These are phyloP conservation scores for Nansenia antarctica DNA, from an alignment of 2,113 vertebrate species.

Conservation along the genomic window DNA sequence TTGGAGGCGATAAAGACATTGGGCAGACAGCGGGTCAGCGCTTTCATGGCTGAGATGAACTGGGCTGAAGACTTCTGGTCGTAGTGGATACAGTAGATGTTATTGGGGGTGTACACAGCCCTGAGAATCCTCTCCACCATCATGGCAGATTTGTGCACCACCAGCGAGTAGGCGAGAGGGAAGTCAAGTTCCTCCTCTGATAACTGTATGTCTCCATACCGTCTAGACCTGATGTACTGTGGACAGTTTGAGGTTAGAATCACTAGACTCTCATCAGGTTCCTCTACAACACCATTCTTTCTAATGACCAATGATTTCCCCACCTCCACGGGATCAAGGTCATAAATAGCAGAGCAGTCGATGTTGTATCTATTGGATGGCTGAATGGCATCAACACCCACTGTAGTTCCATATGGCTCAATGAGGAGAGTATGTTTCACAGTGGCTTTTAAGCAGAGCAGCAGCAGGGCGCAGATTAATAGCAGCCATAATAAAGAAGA, in stretches of 20 bases:
- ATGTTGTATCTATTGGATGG: slow-evolving; percentile 66
- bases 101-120: slow-evolving; percentile 78
- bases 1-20: slow-evolving; percentile 87
- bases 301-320: slow-evolving; percentile 86
- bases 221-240: slow-evolving; percentile 68
- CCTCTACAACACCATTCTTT: slow-evolving; percentile 73
- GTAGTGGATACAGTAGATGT: slow-evolving; percentile 88
- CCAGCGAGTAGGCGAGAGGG: slow-evolving; percentile 84
- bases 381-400: slow-evolving; percentile 52
- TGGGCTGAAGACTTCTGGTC: slow-evolving; percentile 76
- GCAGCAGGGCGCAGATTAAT: slow-evolving; percentile 37
- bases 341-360: slow-evolving; percentile 83
- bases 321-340: slow-evolving; percentile 87
- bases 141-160: slow-evolving; percentile 85
- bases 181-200: slow-evolving; percentile 78
- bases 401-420: not conserved
- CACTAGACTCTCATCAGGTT: slow-evolving; percentile 78
- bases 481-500: slow-evolving; percentile 33
- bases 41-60: slow-evolving; percentile 81
- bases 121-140: slow-evolving; percentile 85
- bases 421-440: slow-evolving; percentile 19
- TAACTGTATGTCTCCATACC: slow-evolving; percentile 69
- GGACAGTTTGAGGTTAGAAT: slow-evolving; percentile 78
- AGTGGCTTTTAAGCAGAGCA: slow-evolving; percentile 17
- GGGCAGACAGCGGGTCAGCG: slow-evolving; percentile 81